Evolutionary conservation across 2,113 vertebrate species (phyloP).

Genomic region (Dicaeum eximium): DNA sequence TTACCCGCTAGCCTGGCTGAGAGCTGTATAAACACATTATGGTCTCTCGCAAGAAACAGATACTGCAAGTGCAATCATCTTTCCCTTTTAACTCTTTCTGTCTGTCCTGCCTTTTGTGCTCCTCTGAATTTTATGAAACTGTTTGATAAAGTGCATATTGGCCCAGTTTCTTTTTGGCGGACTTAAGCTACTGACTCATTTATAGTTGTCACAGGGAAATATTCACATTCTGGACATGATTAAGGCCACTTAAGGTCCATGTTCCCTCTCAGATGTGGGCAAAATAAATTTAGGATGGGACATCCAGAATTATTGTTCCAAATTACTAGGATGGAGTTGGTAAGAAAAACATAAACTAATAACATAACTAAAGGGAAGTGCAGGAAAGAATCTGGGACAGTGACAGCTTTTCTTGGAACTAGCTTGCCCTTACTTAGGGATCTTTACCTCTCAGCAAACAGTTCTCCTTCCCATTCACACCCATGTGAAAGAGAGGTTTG

Average conservation of each 20-base stretch:
- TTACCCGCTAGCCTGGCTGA: not conserved
- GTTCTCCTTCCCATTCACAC: not conserved
- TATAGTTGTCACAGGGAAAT: not conserved
- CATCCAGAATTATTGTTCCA: not conserved
- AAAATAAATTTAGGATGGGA: not conserved
- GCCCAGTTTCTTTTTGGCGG: not conserved
- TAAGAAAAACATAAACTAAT: not conserved
- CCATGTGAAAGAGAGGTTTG: not conserved
- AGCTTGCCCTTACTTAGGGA: not conserved
- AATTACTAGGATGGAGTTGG: not conserved
- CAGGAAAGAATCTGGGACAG: not conserved
- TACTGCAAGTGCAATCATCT: slow-evolving; percentile 32
- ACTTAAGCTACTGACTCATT: not conserved
- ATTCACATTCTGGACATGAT: not conserved
- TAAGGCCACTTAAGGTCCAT: not conserved
- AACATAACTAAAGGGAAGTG: not conserved
- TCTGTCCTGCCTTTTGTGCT: not conserved
- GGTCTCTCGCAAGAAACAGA: slow-evolving; percentile 20
- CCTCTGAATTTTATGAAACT: not conserved
- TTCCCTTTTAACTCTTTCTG: slow-evolving; percentile 36
- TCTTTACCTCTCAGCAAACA: not conserved
- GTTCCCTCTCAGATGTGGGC: not conserved
- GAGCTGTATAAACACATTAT: slow-evolving; percentile 54
- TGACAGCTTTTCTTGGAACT: not conserved
- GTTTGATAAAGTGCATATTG: not conserved